Evolutionary conservation across 2,888 invertebrate genomes (phyloP).

Genomic region (Anorthoa munda): DNA sequence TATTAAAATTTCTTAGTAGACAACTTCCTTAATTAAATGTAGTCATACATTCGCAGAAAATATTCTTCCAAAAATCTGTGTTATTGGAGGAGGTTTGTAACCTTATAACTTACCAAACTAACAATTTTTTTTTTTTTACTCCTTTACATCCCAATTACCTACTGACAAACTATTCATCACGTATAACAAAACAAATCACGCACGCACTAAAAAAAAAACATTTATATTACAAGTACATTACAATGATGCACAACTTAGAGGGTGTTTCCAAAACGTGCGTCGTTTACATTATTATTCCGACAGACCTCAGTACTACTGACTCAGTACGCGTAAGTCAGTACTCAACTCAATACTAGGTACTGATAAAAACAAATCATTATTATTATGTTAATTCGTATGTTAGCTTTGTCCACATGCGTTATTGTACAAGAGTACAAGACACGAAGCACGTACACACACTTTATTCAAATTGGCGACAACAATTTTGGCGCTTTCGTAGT

Average conservation of each 20-base stretch:
- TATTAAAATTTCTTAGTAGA: neutral
- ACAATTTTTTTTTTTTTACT: neutral
- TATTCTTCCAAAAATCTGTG: neutral
- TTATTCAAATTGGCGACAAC: slow-evolving; percentile 56
- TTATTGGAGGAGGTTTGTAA: neutral
- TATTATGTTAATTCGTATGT: slow-evolving; percentile 78
- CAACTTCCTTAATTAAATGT: neutral
- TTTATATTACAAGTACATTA: neutral
- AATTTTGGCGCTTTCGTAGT: slow-evolving; percentile 64
- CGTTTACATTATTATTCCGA: slow-evolving; percentile 67
- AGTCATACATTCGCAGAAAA: neutral
- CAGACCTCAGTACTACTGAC: slow-evolving; percentile 64
- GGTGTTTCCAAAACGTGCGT: slow-evolving; percentile 76
- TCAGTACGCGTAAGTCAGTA: slow-evolving; percentile 63
- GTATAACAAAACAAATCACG: slow-evolving; percentile 33
- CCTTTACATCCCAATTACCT: neutral
- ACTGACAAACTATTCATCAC: slow-evolving; percentile 7
- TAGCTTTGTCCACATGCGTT: slow-evolving; percentile 79
- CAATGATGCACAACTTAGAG: slow-evolving; percentile 58
- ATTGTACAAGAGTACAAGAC: slow-evolving; percentile 69
- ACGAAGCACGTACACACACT: slow-evolving; percentile 78
- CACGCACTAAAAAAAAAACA: slow-evolving; percentile 24
- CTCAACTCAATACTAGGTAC: slow-evolving; percentile 43
- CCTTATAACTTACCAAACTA: neutral
- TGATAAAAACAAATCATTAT: slow-evolving; percentile 73